Evolutionary conservation across 2,888 invertebrate genomes (phyloP), one percentile per base, ranked within the genome.

Genomic region (Tenthredo mesomela): DNA sequence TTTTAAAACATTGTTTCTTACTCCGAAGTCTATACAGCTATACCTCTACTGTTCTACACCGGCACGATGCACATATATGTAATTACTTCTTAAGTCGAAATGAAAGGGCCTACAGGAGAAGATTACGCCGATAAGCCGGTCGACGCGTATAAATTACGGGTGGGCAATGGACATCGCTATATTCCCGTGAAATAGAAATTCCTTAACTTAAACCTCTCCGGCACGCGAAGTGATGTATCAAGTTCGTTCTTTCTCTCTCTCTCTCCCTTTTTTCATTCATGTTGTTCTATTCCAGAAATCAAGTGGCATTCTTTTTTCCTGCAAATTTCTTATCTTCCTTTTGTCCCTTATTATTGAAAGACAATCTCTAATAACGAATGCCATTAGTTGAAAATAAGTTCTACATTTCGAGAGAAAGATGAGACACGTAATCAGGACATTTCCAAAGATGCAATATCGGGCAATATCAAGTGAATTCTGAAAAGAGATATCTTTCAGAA

Each of bases 181-280:
- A 43, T 73, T 73, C 71, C 40, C 43, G 40, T 73, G 71, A 73
- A 73, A 73, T 73, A 73, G 71, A 43, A 73, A 73, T 73, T 43
- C 25, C 21, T 73, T 43, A 21, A 73, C 43, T 73, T 43, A 73
- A 73, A 37, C 71, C 43, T 73, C 15, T 43, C 71, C 71, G 21
- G 25, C 71, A 73, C 71, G 71, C 71, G 71, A 73, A 73, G 40
- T 33, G 67, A 33, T 67, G 67, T 33, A 33, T 73, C 71, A 40
- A 73, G 18, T 43, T 73, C 21, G 15, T 43, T 40, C 21, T 40
- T 43, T 40, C 6, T 37, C 37, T 37, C 7, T 37, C 37, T 37
- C 37, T 37, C 33, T 40, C 25, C 40, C 43, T 29, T 43, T n/a
- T 18, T 40, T 43, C 21, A n/a, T 73, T 43, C 71, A 21, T 43